Conservation (phyloP, 2,113 vertebrate genomes). For the Eretmodus cyanostictus region DNA sequence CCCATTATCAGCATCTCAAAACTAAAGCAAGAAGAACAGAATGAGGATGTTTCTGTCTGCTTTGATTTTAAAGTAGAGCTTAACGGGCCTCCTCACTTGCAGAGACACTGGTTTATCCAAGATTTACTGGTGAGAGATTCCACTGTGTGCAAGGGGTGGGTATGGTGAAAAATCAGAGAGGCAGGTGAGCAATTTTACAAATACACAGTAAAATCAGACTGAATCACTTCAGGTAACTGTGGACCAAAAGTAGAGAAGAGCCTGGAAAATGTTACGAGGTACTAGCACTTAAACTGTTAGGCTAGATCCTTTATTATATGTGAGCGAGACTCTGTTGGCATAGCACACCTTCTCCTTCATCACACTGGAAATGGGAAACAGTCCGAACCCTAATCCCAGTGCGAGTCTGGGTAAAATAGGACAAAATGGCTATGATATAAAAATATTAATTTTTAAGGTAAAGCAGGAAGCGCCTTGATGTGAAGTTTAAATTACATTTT, state of each 20-base stretch:
- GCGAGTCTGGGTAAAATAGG: neutral
- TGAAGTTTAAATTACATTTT: neutral
- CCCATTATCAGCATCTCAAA: neutral
- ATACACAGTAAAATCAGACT: neutral
- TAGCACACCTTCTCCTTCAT: neutral
- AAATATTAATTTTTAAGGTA: neutral
- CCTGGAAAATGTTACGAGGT: neutral
- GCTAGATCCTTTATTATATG: neutral
- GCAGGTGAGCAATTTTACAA: neutral
- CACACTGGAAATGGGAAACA: neutral
- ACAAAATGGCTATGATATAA: neutral
- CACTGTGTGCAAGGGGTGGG: neutral
- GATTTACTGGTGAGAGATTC: neutral
- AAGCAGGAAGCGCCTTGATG: neutral
- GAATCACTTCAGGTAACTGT: neutral
- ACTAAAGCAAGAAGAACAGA: neutral
- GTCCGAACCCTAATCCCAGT: neutral
- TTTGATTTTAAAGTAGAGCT: neutral
- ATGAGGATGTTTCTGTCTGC: neutral
- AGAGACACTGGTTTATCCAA: neutral
- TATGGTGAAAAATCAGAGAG: neutral
- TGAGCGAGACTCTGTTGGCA: neutral
- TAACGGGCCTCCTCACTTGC: neutral
- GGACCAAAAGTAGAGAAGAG: neutral
- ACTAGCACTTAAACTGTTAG: neutral